Percentiles rank a stretch among this genome's conserved stretches.
Conservation (phyloP, 1,140 invertebrate genomes). For the Bombus cullumanus region DNA sequence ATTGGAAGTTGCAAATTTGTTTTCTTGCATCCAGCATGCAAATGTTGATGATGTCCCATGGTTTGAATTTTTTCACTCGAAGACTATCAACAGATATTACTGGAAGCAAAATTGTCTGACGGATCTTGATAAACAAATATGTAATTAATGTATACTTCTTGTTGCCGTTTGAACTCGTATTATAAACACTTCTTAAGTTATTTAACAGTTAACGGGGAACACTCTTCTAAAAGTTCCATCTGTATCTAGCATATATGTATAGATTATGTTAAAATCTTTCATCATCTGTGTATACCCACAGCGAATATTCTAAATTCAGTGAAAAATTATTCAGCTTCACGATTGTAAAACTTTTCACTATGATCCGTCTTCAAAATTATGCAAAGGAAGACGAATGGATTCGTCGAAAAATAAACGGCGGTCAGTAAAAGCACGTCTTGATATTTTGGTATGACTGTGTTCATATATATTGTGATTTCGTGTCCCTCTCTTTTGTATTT, state of each 20-base stretch:
- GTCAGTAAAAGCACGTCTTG: conserved; percentile 27
- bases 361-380: conserved; percentile 38
- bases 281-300: background rate
- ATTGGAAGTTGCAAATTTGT: conserved; percentile 31
- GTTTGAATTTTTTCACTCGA: conserved; percentile 21
- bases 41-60: conserved; percentile 16
- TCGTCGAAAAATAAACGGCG: conserved; percentile 36
- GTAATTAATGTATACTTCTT: background rate
- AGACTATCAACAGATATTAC: conserved; percentile 24
- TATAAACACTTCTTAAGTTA: background rate
- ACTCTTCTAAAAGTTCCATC: background rate
- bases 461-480: conserved; percentile 27
- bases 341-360: conserved; percentile 24
- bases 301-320: background rate
- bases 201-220: background rate
- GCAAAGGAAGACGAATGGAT: conserved; percentile 61
- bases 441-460: conserved; percentile 23
- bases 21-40: conserved; percentile 18
- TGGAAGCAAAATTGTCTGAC: conserved; percentile 45
- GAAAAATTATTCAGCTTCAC: background rate
- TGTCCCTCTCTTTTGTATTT: conserved; percentile 17
- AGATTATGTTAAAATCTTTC: background rate
- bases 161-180: background rate
- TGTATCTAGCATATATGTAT: background rate
- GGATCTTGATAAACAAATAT: conserved; percentile 19